These are phyloP conservation scores for Zophobas morio DNA, from an alignment of 1,140 invertebrate genomes.

Conservation along the genomic window DNA sequence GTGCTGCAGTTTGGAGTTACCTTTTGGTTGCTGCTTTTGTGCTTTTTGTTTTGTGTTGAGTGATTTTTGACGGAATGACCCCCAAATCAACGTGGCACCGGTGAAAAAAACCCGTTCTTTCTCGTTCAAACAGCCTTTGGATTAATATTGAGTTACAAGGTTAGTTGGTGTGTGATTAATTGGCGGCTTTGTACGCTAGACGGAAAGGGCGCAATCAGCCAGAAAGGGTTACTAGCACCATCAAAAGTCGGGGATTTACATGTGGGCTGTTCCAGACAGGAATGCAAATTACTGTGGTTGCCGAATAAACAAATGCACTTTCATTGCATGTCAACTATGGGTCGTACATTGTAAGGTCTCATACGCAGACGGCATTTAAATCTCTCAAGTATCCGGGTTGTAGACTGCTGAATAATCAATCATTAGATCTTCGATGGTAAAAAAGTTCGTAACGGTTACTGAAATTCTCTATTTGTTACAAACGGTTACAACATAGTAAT, in stretches of 20 bases:
- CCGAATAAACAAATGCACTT: neutral
- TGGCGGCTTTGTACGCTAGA: neutral
- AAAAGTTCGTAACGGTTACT: too few relatives aligned
- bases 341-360: too few relatives aligned
- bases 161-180: slow-evolving; percentile 31
- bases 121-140: slow-evolving; percentile 12
- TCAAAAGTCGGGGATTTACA: neutral
- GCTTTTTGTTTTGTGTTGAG: slow-evolving; percentile 14
- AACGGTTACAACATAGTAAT: too few relatives aligned
- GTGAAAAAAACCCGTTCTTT: slow-evolving; percentile 22
- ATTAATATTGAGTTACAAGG: slow-evolving; percentile 42
- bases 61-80: slow-evolving; percentile 8
- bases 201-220: neutral
- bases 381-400: too few relatives aligned
- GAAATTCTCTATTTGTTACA: too few relatives aligned
- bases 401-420: too few relatives aligned
- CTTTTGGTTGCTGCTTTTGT: slow-evolving; percentile 29
- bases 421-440: too few relatives aligned
- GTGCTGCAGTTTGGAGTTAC: neutral
- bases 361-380: too few relatives aligned
- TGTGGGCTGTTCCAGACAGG: too few relatives aligned
- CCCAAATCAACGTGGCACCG: neutral
- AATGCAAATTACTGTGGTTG: neutral
- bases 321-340: too few relatives aligned
- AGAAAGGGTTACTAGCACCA: neutral